Conservation (phyloP, 1,140 invertebrate species). For the Plutomurus gul region DNA sequence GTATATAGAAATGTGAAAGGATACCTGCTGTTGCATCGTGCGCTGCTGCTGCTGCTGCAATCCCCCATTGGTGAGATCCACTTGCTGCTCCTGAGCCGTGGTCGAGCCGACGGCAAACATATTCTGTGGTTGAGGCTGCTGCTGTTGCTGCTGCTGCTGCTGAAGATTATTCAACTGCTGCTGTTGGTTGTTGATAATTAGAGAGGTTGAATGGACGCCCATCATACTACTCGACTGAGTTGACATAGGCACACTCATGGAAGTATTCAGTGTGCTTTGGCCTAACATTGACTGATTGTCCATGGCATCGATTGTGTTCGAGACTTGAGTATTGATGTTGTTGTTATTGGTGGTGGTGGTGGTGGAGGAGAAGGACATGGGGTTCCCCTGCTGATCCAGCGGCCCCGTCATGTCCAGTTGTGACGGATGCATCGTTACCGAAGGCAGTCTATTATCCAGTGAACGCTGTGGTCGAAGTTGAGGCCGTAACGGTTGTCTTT, state of each 20-base stretch:
- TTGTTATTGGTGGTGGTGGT: too few species aligned
- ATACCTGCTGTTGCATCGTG: conserved; percentile 44
- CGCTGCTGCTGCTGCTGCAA: conserved; percentile 45
- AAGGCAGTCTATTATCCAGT: conserved; percentile 52
- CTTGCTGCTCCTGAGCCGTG: neutral
- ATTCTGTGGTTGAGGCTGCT: conserved; percentile 26
- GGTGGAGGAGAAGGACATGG: neutral
- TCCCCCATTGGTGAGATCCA: conserved; percentile 13
- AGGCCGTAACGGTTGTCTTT: conserved; percentile 36
- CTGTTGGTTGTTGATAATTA: neutral
- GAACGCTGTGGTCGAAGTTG: conserved; percentile 53
- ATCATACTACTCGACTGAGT: neutral
- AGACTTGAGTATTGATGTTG: conserved; percentile 32
- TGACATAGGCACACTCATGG: conserved; percentile 1
- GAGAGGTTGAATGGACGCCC: neutral
- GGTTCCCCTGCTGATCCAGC: conserved; percentile 32
- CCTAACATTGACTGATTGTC: conserved; percentile 34
- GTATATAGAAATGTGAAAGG: conserved; percentile 9
- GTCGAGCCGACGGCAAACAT: neutral
- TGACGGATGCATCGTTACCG: neutral
- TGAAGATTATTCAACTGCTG: conserved; percentile 3
- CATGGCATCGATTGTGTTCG: neutral
- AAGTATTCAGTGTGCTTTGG: neutral
- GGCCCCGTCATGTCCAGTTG: neutral
- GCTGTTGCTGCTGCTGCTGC: conserved; percentile 41